Percentiles rank a stretch among this genome's conserved stretches.
Evolutionary conservation across 2,888 invertebrate genomes (phyloP).

Genomic region (Campoplex nolae): DNA sequence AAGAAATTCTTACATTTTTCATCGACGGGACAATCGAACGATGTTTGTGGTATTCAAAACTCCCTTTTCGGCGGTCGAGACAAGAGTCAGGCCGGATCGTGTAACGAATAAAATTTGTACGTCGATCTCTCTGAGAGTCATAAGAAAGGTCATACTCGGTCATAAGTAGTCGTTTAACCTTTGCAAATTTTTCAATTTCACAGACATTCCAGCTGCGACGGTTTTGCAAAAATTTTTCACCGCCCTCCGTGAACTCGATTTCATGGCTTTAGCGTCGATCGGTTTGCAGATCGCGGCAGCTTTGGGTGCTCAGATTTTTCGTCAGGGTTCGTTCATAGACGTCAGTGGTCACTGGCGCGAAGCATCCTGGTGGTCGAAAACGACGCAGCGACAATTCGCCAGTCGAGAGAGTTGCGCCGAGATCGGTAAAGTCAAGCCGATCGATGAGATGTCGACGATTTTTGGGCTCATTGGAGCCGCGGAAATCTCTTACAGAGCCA

Average conservation of each 20-base stretch:
- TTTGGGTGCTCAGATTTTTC: conserved; percentile 68
- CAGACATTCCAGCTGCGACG: conserved; percentile 69
- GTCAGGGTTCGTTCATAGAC: conserved; percentile 67
- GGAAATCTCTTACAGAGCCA: conserved; percentile 66
- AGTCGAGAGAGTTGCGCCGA: conserved; percentile 62
- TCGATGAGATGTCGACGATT: conserved; percentile 62
- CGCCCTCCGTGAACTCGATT: conserved; percentile 58
- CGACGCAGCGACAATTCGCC: conserved; percentile 67
- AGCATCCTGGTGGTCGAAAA: conserved; percentile 68
- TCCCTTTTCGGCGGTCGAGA: conserved; percentile 63
- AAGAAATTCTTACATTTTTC: conserved; percentile 62
- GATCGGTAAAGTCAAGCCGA: conserved; percentile 63
- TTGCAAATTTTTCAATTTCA: neutral
- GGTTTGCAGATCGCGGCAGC: conserved; percentile 70
- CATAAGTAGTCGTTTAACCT: neutral
- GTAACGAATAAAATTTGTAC: conserved; percentile 68
- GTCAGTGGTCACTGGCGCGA: conserved; percentile 56
- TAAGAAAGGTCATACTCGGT: neutral
- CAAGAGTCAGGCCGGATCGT: conserved; percentile 65
- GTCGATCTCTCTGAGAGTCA: conserved; percentile 5
- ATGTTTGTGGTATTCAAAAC: conserved; percentile 62
- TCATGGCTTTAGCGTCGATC: conserved; percentile 66
- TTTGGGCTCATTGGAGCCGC: conserved; percentile 67
- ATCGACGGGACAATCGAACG: conserved; percentile 59
- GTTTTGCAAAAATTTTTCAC: conserved; percentile 61